A percentile compares a stretch with the other conserved stretches of the same genome.
These are phyloP conservation scores for Aspidoscelis tigris DNA, from an alignment of 2,113 vertebrate genomes.

Conservation along the genomic window DNA sequence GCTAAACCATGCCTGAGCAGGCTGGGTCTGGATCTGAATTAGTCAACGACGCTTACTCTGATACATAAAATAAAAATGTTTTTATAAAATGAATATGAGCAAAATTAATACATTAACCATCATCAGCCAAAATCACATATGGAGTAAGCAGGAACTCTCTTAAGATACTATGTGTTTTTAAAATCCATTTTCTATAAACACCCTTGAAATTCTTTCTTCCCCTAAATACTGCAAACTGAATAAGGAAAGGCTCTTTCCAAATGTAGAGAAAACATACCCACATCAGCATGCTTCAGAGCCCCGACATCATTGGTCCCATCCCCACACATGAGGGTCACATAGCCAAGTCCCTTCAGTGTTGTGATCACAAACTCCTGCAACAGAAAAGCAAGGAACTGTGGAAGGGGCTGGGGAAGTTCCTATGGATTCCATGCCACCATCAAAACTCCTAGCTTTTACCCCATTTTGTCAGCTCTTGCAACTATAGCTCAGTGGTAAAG, in stretches of 20 bases:
- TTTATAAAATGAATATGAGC: not conserved
- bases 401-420: too few relatives aligned
- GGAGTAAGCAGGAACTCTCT: too few relatives aligned
- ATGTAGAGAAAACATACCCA: conserved; percentile 80
- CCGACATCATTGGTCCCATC: conserved; percentile 97
- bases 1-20: too few relatives aligned
- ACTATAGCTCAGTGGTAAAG: too few relatives aligned
- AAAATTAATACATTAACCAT: not conserved
- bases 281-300: conserved; percentile 93
- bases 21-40: not conserved
- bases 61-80: not conserved
- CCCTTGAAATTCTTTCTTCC: not conserved
- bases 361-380: conserved; percentile 95
- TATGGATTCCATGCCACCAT: too few relatives aligned
- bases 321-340: conserved; percentile 93
- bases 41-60: not conserved
- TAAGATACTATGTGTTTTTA: too few relatives aligned
- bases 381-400: not conserved
- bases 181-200: not conserved
- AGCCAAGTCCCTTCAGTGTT: conserved; percentile 92
- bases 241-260: not conserved
- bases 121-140: too few relatives aligned
- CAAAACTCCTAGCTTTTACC: not conserved
- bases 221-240: not conserved
- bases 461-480: not conserved